Base-by-base conservation (phyloP, 2,888 invertebrate genomes). In the Ligdia adustata region DNA sequence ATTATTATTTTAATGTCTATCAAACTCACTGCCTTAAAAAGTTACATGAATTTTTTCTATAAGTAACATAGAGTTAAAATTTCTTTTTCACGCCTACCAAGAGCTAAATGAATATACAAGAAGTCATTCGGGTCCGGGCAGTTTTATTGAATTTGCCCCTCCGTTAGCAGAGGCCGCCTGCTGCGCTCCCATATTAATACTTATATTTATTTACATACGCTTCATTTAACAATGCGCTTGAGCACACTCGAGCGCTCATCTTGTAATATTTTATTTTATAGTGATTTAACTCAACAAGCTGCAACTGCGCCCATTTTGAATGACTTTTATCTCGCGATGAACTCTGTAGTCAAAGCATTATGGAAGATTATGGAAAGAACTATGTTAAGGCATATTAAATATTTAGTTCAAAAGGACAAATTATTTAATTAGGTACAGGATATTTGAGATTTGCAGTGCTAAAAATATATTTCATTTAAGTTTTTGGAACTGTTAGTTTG, bases 201-300 rank as follows among this genome's bases (percentile, higher is more conserved):
- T 82, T 82, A 84, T 88, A 88, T 90, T 90, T 90, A 90, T 90
- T 90, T 89, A 88, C 87, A 84, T 75, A 81, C 79, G 85, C 76
- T 88, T 86, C 90, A 84, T 90, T 90, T 85, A 89, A 87, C 85
- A 77, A 75, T 72, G 73, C 77, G 75, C 78, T 77, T 65, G 82
- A 84, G 79, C 80, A 75, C 75, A 61, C 73, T 72, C 69, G 63
- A 75, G 69, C 74, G 75, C 77, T 72, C 70, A 52, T 64, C 66
- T 67, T 66, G 59, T 67, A 72, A 69, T 66, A 61, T 68, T 67
- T 68, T 74, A 75, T 69, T 69, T 74, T 69, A 72, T 67, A 55
- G 63, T 42, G 39, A 54, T n/a, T n/a, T n/a, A n/a, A n/a, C 58
- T 51, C 59, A 64, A 60, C 53, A 60, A 53, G 54, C 34, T 52